These are phyloP conservation scores for Oligia fasciuncula DNA, from an alignment of 2,888 invertebrate genomes.

Conservation along the genomic window DNA sequence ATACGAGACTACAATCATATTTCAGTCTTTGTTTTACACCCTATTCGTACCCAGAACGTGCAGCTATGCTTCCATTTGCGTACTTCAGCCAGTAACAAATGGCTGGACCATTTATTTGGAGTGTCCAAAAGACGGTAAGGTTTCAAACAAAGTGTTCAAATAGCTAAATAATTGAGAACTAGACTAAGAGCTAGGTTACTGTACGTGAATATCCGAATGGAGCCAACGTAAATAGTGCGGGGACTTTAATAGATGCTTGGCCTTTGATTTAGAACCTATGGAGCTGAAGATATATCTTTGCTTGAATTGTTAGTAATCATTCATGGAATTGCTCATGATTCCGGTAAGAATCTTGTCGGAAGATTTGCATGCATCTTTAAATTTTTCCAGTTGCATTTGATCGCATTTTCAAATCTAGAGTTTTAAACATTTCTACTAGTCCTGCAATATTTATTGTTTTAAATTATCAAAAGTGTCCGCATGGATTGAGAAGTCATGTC, in stretches of 20 bases:
- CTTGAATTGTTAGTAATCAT: background rate
- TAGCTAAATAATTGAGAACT: constrained; percentile 21
- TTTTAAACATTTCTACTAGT: background rate
- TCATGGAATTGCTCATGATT: background rate
- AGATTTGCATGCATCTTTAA: background rate
- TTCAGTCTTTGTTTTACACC: background rate
- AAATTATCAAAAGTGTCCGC: background rate
- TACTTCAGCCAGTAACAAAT: constrained; percentile 18
- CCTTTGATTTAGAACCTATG: constrained; percentile 20
- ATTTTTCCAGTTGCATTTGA: background rate
- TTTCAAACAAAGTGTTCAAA: constrained; percentile 50
- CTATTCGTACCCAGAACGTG: background rate
- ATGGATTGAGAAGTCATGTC: background rate
- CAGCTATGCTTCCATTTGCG: constrained; percentile 2
- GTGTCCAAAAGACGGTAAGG: constrained; percentile 18
- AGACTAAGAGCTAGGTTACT: constrained; percentile 1
- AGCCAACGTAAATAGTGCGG: constrained; percentile 38
- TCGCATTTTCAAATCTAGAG: background rate
- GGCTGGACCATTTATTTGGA: constrained; percentile 21
- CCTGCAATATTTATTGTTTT: background rate
- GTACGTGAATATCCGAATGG: constrained; percentile 32
- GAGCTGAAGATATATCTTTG: background rate
- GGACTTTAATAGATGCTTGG: constrained; percentile 5
- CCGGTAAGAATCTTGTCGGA: background rate
- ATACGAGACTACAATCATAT: background rate